phyloP scores from a whole-genome alignment of 2,113 vertebrate genomes.

The Sialia sialis region DNA sequence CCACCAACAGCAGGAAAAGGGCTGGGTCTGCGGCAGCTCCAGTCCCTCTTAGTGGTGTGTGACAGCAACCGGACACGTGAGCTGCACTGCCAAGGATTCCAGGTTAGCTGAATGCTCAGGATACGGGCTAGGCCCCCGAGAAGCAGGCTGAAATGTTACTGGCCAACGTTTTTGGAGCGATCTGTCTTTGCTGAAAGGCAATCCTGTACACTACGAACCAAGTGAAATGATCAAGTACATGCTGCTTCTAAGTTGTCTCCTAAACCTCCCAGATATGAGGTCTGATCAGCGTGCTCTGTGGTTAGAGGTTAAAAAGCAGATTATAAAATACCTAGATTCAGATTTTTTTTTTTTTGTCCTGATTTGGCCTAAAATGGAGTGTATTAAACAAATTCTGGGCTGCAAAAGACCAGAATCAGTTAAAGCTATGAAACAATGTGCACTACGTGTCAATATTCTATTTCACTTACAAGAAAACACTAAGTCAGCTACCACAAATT shows the following conservation, averaged over 20 bases:
- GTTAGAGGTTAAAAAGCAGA: conserved; percentile 92
- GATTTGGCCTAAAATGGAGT: conserved; percentile 93
- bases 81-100: not conserved
- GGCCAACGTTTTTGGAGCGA: conserved; percentile 32
- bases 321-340: conserved; percentile 91
- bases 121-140: not conserved
- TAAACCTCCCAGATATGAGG: conserved; percentile 85
- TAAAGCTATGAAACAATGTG: conserved; percentile 94
- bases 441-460: conserved; percentile 87
- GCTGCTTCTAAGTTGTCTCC: conserved; percentile 84
- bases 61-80: conserved; percentile 7
- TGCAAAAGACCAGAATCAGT: conserved; percentile 83
- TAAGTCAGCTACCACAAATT: conserved; percentile 88
- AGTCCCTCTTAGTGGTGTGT: conserved; percentile 57
- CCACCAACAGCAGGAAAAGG: conserved; percentile 40
- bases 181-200: not conserved
- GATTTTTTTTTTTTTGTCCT: conserved; percentile 84
- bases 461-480: conserved; percentile 86
- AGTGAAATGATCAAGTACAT: conserved; percentile 73
- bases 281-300: conserved; percentile 89
- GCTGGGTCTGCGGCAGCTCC: conserved; percentile 48
- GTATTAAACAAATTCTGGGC: conserved; percentile 86
- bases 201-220: conserved; percentile 42
- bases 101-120: not conserved
- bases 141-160: conserved; percentile 51